phyloP scores from a whole-genome alignment of 2,113 vertebrate genomes.

The Channa argus region DNA sequence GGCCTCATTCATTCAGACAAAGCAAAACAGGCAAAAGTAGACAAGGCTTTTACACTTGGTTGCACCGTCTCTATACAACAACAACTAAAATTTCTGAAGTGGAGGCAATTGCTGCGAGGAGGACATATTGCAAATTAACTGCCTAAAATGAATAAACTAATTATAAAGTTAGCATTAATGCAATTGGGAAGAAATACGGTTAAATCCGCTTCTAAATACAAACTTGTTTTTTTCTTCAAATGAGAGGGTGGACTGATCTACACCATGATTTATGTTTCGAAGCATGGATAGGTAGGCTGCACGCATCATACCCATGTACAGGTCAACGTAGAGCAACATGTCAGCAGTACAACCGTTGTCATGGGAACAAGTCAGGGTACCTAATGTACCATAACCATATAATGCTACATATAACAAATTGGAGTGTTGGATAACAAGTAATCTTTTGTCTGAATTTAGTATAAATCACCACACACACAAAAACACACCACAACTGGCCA shows the following conservation, averaged over 20 bases:
- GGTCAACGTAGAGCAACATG: constrained; percentile 63
- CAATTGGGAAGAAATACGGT: not conserved
- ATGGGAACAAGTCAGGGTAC: constrained; percentile 80
- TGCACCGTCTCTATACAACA: constrained; percentile 47
- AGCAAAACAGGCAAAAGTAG: constrained; percentile 70
- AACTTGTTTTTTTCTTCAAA: not conserved
- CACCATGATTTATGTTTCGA: constrained; percentile 22
- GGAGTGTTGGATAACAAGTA: not conserved
- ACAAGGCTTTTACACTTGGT: constrained; percentile 62
- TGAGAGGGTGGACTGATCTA: constrained; percentile 4
- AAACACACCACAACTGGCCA: not conserved
- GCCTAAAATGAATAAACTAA: not conserved
- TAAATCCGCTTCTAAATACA: not conserved
- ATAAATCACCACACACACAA: not conserved
- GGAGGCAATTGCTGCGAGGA: constrained; percentile 35
- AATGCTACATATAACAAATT: constrained; percentile 43
- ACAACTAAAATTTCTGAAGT: constrained; percentile 42
- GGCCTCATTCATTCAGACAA: constrained; percentile 65
- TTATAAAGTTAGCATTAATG: constrained; percentile 23
- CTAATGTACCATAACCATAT: constrained; percentile 55
- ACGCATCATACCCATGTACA: constrained; percentile 37
- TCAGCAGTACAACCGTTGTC: constrained; percentile 68
- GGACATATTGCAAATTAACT: constrained; percentile 19
- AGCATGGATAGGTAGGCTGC: constrained; percentile 31
- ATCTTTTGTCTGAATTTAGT: too few species aligned